A percentile compares a stretch with the other conserved stretches of the same genome.
Conservation (phyloP, 1,140 invertebrate species). For the Drosophila prosaltans region DNA sequence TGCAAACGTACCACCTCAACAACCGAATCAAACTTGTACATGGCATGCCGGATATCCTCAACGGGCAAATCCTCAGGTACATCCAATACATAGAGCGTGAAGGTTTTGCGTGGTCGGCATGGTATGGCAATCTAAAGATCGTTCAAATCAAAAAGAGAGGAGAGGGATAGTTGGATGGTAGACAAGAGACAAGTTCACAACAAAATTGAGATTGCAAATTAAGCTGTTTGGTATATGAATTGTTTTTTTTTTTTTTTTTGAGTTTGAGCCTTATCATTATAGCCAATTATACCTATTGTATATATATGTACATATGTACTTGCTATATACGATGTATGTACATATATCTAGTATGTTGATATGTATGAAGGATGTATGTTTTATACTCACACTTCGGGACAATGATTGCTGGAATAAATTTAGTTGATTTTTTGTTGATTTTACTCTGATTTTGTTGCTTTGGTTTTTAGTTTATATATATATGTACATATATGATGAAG, state of each 20-base stretch:
- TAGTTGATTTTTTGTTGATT: conserved; percentile 56
- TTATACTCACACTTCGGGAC: conserved; percentile 73
- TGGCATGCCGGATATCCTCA: conserved; percentile 91
- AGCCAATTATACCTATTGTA: not conserved
- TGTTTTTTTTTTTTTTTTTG: not conserved
- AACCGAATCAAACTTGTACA: conserved; percentile 91
- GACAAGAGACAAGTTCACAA: conserved; percentile 21
- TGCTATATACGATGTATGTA: not conserved
- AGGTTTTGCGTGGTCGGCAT: conserved; percentile 91
- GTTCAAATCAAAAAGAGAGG: conserved; percentile 1
- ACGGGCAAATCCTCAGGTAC: conserved; percentile 92
- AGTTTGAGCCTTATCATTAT: not conserved
- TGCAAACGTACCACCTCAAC: conserved; percentile 88
- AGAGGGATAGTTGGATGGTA: not conserved
- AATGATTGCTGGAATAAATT: conserved; percentile 78
- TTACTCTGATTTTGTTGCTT: conserved; percentile 20
- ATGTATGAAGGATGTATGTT: conserved; percentile 8
- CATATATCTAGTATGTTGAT: conserved; percentile 1
- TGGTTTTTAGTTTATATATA: not conserved
- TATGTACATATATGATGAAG: not conserved
- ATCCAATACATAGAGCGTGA: conserved; percentile 91
- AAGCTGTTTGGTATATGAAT: not conserved
- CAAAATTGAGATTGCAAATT: not conserved
- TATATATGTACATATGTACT: not conserved
- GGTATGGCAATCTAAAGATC: conserved; percentile 89